Conservation (phyloP, 2,797 vertebrate genomes). For the Oreochromis mossambicus region DNA sequence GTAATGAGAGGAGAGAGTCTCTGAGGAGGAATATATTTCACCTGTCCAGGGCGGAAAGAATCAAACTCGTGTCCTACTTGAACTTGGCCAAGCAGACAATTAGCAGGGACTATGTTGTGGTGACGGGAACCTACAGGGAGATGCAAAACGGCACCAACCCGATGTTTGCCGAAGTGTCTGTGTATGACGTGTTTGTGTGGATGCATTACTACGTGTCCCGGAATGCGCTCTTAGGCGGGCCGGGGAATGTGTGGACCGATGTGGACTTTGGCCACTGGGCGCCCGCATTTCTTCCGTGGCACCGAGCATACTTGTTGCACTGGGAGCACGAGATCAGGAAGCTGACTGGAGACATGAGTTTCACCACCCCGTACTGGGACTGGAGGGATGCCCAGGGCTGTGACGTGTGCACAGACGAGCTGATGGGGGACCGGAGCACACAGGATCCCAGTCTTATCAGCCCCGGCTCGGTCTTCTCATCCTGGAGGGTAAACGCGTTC, state of each 20-base stretch:
- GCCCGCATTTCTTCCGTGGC: slow-evolving; percentile 90
- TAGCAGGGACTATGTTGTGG: slow-evolving; percentile 85
- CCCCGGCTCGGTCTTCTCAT: slow-evolving; percentile 88
- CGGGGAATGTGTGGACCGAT: slow-evolving; percentile 79
- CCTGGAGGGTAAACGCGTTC: slow-evolving; percentile 84
- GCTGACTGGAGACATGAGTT: slow-evolving; percentile 81
- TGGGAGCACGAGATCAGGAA: slow-evolving; percentile 90
- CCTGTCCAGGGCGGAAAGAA: slow-evolving; percentile 79
- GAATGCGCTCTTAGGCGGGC: slow-evolving; percentile 80
- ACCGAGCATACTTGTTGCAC: slow-evolving; percentile 84
- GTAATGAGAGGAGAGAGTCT: slow-evolving; percentile 74
- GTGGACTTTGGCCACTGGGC: slow-evolving; percentile 94
- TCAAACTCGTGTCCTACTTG: slow-evolving; percentile 86
- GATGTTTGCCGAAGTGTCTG: slow-evolving; percentile 81
- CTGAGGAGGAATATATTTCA: slow-evolving; percentile 85
- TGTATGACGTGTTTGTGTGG: slow-evolving; percentile 95
- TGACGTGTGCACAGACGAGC: slow-evolving; percentile 87
- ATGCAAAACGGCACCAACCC: slow-evolving; percentile 86
- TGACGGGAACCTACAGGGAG: slow-evolving; percentile 80
- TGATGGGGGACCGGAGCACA: slow-evolving; percentile 82
- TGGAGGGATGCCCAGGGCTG: slow-evolving; percentile 87
- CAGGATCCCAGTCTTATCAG: slow-evolving; percentile 81
- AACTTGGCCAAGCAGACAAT: slow-evolving; percentile 85
- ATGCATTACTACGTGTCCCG: slow-evolving; percentile 92
- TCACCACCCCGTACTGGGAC: slow-evolving; percentile 94